These are phyloP conservation scores for Agonopterix heracliana DNA, from an alignment of 2,888 invertebrate genomes.

Conservation along the genomic window DNA sequence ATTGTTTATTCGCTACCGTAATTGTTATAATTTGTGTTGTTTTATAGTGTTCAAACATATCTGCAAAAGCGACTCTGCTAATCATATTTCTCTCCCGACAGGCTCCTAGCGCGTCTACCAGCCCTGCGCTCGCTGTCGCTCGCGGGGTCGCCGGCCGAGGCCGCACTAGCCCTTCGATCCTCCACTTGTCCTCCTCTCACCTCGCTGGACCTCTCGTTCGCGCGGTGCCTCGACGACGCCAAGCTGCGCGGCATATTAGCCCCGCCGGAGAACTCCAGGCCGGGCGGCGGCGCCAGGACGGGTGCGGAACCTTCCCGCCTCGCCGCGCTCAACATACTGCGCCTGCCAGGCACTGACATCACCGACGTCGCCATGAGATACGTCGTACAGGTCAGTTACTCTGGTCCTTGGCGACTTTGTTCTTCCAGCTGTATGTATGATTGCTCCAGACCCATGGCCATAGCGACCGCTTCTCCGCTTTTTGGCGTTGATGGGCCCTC, in stretches of 20 bases:
- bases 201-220: constrained; percentile 89
- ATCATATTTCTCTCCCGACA: constrained; percentile 16
- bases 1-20: too few species aligned
- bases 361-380: constrained; percentile 88
- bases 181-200: constrained; percentile 87
- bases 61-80: too few species aligned
- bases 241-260: constrained; percentile 90
- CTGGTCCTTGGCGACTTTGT: neutral
- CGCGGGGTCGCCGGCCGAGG: constrained; percentile 85
- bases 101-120: constrained; percentile 88
- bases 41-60: too few species aligned
- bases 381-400: constrained; percentile 54
- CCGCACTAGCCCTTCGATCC: constrained; percentile 87
- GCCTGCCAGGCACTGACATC: constrained; percentile 91
- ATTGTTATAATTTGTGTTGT: too few species aligned
- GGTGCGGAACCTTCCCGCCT: constrained; percentile 73
- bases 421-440: too few species aligned
- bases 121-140: constrained; percentile 88
- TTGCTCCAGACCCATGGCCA: too few species aligned
- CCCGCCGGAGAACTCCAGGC: constrained; percentile 90
- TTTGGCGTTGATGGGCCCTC: too few species aligned
- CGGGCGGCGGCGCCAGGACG: constrained; percentile 65
- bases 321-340: constrained; percentile 83
- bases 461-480: too few species aligned
- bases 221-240: constrained; percentile 89